Conservation (phyloP, 2,113 vertebrate species). For the Hippocampus comes region DNA sequence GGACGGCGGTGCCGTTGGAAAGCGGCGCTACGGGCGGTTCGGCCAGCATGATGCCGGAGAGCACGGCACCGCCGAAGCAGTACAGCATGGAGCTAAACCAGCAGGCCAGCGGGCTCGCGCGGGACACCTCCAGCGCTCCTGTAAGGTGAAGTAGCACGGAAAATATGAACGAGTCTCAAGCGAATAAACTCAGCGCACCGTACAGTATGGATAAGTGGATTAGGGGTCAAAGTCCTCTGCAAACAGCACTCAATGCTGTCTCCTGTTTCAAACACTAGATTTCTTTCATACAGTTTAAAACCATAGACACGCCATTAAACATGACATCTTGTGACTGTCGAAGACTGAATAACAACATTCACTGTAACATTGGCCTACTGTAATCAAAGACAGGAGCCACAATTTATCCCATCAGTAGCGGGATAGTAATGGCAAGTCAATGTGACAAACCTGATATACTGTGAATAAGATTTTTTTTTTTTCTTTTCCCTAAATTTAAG, state of each 20-base stretch:
- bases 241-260: neutral
- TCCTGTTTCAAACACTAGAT: constrained; percentile 2
- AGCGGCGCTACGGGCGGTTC: constrained; percentile 85
- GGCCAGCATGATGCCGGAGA: constrained; percentile 86
- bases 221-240: no score
- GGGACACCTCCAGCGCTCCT: constrained; percentile 80
- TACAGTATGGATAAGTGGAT: neutral
- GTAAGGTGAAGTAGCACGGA: constrained; percentile 7
- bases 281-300: constrained; percentile 1
- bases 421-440: no score
- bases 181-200: constrained; percentile 1
- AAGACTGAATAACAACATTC: neutral
- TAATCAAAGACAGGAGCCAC: neutral
- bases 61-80: constrained; percentile 91
- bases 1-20: constrained; percentile 78
- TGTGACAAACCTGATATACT: no score
- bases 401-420: no score
- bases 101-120: constrained; percentile 85
- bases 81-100: constrained; percentile 97
- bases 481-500: no score
- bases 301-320: neutral
- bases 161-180: neutral
- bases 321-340: neutral
- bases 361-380: neutral
- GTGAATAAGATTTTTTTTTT: no score